Base-by-base conservation (phyloP, 2,888 invertebrate species). In the Hyposoter didymator region DNA sequence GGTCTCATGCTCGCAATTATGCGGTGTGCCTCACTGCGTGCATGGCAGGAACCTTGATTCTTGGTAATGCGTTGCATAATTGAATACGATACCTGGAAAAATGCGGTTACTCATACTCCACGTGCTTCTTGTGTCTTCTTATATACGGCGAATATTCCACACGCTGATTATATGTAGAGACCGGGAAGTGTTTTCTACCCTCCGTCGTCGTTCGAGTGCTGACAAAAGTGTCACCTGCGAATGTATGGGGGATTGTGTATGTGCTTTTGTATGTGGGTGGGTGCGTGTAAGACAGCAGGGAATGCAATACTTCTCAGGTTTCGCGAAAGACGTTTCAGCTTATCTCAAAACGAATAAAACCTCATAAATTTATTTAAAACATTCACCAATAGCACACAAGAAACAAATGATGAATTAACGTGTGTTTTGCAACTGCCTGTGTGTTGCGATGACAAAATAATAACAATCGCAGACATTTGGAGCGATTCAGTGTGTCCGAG, bases 61-160 rank as follows among this genome's bases (percentile, higher is more conserved):
- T 78, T n/a, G 73, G 79, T 80, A 86, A 67, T 69, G 69, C 78
- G 52, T 43, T 86, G 81, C 85, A 86, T 86, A 84, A 83, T 86
- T 86, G 80, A 86, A 78, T 84, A 69, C 73, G 35, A n/a, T 86
- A 86, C 78, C 74, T 83, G 78, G 85, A 83, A 86, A 84, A 86
- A 86, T 83, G 78, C 73, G 45, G 66, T 84, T 84, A 81, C 78
- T 78, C 81, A 66, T 76, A 70, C 75, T 67, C 55, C 55, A 64
- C 39, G 69, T 32, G 66, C 19, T 49, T 52, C 66, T 82, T 72
- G 59, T 49, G 19, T 79, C n/a, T 28, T 35, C 35, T 35, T 73
- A 66, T 32, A 39, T 14, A 39, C 62, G 39, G 28, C 22, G 43
- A 35, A 19, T 19, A 14, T 66, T 45, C 43, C n/a, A 14, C 49